Conservation (phyloP, 1,140 invertebrate genomes). For the Temnothorax nylanderi region DNA sequence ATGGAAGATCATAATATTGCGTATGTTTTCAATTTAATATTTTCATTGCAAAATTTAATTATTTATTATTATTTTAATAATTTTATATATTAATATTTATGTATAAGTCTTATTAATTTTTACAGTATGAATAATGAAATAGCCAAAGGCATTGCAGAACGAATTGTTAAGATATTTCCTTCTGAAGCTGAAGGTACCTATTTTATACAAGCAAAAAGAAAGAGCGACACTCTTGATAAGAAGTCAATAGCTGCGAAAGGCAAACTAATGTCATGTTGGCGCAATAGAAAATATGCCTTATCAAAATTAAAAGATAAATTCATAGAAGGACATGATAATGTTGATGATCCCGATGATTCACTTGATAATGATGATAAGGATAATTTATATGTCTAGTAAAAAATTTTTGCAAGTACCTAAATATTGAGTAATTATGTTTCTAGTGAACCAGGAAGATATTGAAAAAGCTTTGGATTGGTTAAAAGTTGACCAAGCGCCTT, state of each 20-base stretch:
- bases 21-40: not conserved
- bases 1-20: not conserved
- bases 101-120: not conserved
- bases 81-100: not conserved
- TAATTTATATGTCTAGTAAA: no score
- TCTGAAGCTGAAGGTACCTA: constrained; percentile 9
- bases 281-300: constrained; percentile 7
- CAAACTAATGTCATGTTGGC: not conserved
- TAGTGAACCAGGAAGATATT: no score
- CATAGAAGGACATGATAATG: no score
- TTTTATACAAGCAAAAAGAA: constrained; percentile 12
- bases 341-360: no score
- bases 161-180: not conserved
- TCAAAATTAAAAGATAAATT: no score
- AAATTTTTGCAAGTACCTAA: no score
- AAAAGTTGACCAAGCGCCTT: no score
- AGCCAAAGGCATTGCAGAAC: not conserved
- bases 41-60: no score
- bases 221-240: not conserved
- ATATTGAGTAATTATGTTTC: no score
- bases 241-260: not conserved
- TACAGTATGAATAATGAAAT: not conserved
- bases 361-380: no score
- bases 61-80: not conserved
- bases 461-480: no score